phyloP scores from a whole-genome alignment of 1,140 invertebrate species.

The Augochlora pura region DNA sequence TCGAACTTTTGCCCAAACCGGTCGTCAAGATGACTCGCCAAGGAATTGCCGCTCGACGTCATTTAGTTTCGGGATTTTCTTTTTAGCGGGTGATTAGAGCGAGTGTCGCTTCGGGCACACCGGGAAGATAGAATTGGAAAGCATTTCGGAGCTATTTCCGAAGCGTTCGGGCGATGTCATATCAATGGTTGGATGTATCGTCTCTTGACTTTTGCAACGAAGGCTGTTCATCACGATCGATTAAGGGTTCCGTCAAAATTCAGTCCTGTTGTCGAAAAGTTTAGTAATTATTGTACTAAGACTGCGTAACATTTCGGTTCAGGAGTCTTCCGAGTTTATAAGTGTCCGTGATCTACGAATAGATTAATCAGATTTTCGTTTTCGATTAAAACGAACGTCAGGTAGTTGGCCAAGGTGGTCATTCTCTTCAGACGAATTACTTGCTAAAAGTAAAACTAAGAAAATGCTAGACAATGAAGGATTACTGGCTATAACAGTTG shows the following conservation, averaged over 20 bases:
- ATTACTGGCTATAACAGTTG: neutral
- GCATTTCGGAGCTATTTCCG: slow-evolving; percentile 34
- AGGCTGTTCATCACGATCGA: neutral
- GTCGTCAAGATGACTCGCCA: slow-evolving; percentile 11
- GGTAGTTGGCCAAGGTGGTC: neutral
- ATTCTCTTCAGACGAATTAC: no score
- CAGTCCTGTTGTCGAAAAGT: neutral
- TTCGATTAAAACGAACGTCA: neutral
- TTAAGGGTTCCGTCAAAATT: neutral
- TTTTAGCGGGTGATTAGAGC: slow-evolving; percentile 2
- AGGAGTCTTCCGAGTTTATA: slow-evolving; percentile 34
- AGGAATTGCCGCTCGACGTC: slow-evolving; percentile 39
- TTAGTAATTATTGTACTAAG: neutral
- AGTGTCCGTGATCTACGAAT: slow-evolving; percentile 28
- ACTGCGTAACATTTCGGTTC: neutral
- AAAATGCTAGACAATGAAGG: no score
- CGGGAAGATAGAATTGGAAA: slow-evolving; percentile 12
- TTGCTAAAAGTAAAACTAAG: no score
- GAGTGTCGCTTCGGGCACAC: slow-evolving; percentile 11
- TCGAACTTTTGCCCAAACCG: slow-evolving; percentile 64
- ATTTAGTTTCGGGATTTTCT: neutral
- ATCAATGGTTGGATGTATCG: slow-evolving; percentile 47
- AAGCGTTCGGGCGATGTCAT: slow-evolving; percentile 32
- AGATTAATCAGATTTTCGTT: slow-evolving; percentile 20
- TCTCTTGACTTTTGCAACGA: slow-evolving; percentile 42